These are phyloP conservation scores for Drosophila nigromelanica DNA, from an alignment of 1,140 invertebrate species.

Conservation along the genomic window DNA sequence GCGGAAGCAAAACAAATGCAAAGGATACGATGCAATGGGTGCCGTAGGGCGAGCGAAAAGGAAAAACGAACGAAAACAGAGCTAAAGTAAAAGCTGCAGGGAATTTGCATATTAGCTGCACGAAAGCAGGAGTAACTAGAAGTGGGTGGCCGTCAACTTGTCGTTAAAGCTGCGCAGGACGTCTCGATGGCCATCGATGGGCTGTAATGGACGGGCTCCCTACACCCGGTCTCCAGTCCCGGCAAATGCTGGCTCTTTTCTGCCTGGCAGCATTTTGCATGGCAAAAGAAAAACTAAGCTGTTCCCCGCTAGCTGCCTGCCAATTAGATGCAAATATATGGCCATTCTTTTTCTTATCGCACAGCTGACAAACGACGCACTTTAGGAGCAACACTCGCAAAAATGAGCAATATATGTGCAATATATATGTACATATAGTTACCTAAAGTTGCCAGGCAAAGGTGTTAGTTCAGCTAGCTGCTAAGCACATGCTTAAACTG, in stretches of 20 bases:
- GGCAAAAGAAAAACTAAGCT: conserved; percentile 33
- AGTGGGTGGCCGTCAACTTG: conserved; percentile 34
- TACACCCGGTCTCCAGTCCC: neutral
- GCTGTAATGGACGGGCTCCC: neutral
- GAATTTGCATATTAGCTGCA: conserved; percentile 80
- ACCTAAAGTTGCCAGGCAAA: neutral
- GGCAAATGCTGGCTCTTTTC: conserved; percentile 28
- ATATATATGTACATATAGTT: conserved; percentile 19
- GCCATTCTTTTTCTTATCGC: conserved; percentile 27
- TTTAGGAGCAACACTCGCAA: conserved; percentile 8
- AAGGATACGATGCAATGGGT: conserved; percentile 45
- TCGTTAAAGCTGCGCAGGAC: conserved; percentile 60
- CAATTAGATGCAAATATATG: conserved; percentile 80
- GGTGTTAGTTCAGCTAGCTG: neutral
- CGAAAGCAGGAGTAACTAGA: conserved; percentile 36
- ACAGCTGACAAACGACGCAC: conserved; percentile 7
- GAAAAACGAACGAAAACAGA: conserved; percentile 50
- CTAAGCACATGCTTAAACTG: neutral
- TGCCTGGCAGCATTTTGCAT: conserved; percentile 44
- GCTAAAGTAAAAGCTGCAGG: conserved; percentile 74
- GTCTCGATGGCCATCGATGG: conserved; percentile 59
- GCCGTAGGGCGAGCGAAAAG: conserved; percentile 29
- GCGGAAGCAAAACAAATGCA: conserved; percentile 77
- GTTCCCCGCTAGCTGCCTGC: conserved; percentile 61
- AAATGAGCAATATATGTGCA: conserved; percentile 23